These are phyloP conservation scores for Brachypodius melanocephalos DNA, from an alignment of 2,113 vertebrate genomes.

Conservation along the genomic window DNA sequence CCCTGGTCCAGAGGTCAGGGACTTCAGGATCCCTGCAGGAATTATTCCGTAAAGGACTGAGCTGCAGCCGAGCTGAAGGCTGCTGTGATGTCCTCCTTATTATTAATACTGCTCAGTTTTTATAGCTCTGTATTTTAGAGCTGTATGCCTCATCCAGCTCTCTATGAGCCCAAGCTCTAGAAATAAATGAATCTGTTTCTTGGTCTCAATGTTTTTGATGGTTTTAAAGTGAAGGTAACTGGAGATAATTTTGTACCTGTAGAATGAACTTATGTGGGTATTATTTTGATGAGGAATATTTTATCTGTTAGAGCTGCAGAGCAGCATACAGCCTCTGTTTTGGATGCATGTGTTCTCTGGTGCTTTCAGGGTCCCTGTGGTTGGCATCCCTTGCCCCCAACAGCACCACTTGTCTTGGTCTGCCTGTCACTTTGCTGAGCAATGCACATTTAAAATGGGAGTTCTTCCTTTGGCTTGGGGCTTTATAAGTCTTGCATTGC, in stretches of 20 bases:
- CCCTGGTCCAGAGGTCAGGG: neutral
- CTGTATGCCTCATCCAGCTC: neutral
- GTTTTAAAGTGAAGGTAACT: neutral
- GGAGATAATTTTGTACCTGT: neutral
- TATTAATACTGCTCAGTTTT: neutral
- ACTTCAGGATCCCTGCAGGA: accelerated
- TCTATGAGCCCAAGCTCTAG: neutral
- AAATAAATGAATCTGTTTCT: accelerated
- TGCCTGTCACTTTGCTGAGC: neutral
- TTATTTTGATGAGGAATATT: neutral
- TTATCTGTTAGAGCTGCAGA: neutral
- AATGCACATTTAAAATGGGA: neutral
- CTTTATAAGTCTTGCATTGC: neutral
- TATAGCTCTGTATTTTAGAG: accelerated
- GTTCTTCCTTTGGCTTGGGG: neutral
- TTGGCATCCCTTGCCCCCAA: neutral
- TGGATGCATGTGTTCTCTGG: neutral
- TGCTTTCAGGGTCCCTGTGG: neutral
- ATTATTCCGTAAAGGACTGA: accelerated
- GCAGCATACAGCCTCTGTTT: neutral
- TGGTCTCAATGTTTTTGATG: neutral
- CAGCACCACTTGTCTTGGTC: neutral
- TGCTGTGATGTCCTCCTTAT: neutral
- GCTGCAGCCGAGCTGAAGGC: neutral
- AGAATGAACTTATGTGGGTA: neutral